Percentiles rank a stretch among this genome's conserved stretches.
Conservation (phyloP, 1,140 invertebrate species). For the Danaus melanippus region DNA sequence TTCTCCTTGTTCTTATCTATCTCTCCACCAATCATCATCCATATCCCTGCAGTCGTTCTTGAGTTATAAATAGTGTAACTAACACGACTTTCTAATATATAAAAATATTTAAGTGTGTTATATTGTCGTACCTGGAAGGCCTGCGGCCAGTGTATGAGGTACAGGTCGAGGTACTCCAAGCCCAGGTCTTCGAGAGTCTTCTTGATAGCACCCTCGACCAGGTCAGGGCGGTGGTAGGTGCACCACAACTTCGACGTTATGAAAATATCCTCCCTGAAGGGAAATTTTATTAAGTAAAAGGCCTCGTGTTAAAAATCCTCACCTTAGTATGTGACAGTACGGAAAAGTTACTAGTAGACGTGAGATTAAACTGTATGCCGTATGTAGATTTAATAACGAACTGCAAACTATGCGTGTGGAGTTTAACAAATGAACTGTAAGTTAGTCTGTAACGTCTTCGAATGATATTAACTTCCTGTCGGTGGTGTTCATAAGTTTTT, state of each 20-base stretch:
- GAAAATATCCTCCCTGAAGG: conserved; percentile 78
- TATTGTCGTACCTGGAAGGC: conserved; percentile 71
- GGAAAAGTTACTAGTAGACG: no score
- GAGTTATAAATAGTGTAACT: no score
- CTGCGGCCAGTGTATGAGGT: conserved; percentile 87
- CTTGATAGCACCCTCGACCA: conserved; percentile 73
- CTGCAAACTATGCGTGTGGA: no score
- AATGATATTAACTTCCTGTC: not conserved
- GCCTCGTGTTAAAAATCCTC: not conserved
- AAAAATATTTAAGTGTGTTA: not conserved
- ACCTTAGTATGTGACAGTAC: not conserved
- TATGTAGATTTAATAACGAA: no score
- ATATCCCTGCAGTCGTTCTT: no score
- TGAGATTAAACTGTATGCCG: no score
- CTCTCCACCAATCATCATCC: no score
- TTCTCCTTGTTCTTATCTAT: no score
- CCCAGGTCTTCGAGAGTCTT: conserved; percentile 76
- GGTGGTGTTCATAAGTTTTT: not conserved
- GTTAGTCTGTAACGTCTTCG: no score
- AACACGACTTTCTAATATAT: no score
- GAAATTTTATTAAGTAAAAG: not conserved
- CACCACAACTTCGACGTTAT: conserved; percentile 82
- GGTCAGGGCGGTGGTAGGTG: conserved; percentile 75
- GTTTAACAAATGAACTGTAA: no score
- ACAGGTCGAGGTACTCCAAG: conserved; percentile 82